A percentile compares a stretch with the other conserved stretches of the same genome.
Conservation (phyloP, 2,797 vertebrate genomes). For the Sternotherus odoratus region DNA sequence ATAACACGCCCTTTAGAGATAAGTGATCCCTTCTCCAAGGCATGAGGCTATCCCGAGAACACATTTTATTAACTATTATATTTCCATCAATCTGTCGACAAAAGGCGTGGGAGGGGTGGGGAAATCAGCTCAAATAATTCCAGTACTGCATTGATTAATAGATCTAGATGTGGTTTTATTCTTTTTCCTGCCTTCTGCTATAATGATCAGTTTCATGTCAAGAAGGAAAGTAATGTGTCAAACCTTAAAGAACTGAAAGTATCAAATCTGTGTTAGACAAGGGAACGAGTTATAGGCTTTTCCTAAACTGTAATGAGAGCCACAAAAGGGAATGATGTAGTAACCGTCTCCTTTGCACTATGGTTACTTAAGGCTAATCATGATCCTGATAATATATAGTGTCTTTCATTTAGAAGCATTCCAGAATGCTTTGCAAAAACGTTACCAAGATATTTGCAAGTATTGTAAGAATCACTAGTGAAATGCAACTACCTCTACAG, state of each 20-base stretch:
- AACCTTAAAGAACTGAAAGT: not conserved
- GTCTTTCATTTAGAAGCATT: not conserved
- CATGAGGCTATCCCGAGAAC: not conserved
- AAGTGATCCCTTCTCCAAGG: not conserved
- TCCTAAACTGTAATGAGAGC: not conserved
- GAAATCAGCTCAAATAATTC: not conserved
- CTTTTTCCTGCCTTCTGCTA: not conserved
- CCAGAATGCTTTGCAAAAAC: not conserved
- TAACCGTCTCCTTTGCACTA: not conserved
- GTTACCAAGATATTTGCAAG: not conserved
- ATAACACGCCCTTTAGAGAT: not conserved
- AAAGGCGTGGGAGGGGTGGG: not conserved
- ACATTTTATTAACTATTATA: not conserved
- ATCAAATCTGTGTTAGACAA: not conserved
- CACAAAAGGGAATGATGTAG: not conserved
- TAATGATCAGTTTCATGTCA: not conserved
- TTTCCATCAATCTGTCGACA: not conserved
- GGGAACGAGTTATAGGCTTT: not conserved
- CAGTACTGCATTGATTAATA: not conserved
- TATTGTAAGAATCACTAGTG: not conserved
- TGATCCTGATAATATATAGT: not conserved
- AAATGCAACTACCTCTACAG: not conserved
- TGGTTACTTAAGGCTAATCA: accelerated
- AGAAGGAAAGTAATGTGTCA: not conserved
- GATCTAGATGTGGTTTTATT: not conserved